Conservation (phyloP, 2,113 vertebrate genomes). For the Thunnus maccoyii region DNA sequence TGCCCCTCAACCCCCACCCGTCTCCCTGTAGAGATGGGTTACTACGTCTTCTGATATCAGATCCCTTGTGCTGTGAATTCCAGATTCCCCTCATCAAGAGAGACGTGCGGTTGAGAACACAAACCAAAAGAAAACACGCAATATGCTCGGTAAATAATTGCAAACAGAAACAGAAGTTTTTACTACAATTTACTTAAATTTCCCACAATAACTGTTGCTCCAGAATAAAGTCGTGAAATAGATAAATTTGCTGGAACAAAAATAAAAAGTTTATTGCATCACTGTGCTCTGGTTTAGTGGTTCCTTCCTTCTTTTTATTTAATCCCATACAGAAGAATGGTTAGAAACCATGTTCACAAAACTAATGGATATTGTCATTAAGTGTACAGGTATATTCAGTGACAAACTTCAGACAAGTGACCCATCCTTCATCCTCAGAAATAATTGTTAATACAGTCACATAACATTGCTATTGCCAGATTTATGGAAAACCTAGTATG, state of each 20-base stretch:
- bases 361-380: no score
- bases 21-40: constrained; percentile 37
- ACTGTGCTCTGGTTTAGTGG: background rate
- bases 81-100: constrained; percentile 40
- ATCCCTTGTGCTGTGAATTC: constrained; percentile 51
- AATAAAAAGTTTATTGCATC: constrained; percentile 18
- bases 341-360: no score
- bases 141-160: constrained; percentile 21
- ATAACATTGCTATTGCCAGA: no score
- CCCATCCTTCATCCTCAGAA: no score
- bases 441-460: no score
- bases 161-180: constrained; percentile 34
- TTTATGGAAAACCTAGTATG: no score
- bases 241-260: no score
- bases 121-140: constrained; percentile 4
- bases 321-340: background rate
- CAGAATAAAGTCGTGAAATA: constrained; percentile 26
- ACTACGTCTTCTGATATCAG: constrained; percentile 55
- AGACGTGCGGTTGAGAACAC: constrained; percentile 32
- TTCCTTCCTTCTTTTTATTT: background rate
- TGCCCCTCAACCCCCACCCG: constrained; percentile 22
- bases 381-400: no score
- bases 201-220: constrained; percentile 12
- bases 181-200: constrained; percentile 5
- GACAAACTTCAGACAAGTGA: no score